A percentile compares a stretch with the other conserved stretches of the same genome.
Evolutionary conservation across 2,888 invertebrate genomes (phyloP).

Genomic region (Merodon equestris): DNA sequence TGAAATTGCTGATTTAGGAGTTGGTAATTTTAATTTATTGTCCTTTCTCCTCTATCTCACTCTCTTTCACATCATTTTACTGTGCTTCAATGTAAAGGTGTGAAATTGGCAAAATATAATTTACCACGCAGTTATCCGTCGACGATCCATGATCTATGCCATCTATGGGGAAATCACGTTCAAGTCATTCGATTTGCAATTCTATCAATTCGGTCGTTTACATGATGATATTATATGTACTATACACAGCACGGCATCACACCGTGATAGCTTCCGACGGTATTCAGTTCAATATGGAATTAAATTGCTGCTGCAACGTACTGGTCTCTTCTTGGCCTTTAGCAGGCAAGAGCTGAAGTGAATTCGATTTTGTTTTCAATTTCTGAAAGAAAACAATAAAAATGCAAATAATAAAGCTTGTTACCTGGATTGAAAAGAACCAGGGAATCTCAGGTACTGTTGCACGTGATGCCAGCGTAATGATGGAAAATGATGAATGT

Average conservation of each 20-base stretch:
- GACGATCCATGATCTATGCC: constrained; percentile 41
- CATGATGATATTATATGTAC: no score
- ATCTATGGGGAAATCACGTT: constrained; percentile 39
- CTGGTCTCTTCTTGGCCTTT: constrained; percentile 28
- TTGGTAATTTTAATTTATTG: constrained; percentile 54
- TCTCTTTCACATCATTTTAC: neutral
- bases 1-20: constrained; percentile 52
- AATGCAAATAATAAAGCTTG: constrained; percentile 9
- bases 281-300: constrained; percentile 59
- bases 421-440: constrained; percentile 19
- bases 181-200: constrained; percentile 53
- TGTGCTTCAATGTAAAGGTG: constrained; percentile 46
- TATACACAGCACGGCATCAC: constrained; percentile 1
- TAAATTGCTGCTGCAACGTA: constrained; percentile 46
- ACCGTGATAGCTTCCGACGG: no score
- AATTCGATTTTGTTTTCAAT: constrained; percentile 32
- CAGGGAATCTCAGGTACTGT: constrained; percentile 10
- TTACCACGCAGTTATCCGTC: constrained; percentile 59
- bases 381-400: constrained; percentile 21
- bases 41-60: neutral
- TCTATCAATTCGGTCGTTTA: constrained; percentile 43
- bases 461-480: constrained; percentile 50
- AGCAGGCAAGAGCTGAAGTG: constrained; percentile 9
- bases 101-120: constrained; percentile 66
- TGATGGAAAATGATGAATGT: constrained; percentile 50